Base-by-base conservation (phyloP, 1,140 invertebrate genomes). In the Halesus radiatus region DNA sequence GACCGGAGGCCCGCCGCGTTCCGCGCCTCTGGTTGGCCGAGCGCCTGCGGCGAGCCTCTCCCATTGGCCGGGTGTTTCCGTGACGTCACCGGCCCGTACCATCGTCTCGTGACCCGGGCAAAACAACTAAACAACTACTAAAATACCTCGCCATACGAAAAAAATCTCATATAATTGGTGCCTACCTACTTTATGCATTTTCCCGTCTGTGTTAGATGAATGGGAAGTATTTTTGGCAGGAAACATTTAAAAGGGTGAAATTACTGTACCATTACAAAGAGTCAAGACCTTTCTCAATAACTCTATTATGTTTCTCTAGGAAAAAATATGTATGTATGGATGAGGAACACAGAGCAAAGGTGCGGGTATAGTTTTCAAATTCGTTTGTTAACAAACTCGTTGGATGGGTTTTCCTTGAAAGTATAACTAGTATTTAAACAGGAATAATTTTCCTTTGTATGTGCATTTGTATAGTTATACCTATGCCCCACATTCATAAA, bases 1-100 rank as follows among this genome's bases (percentile, higher is more conserved):
- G 29, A 50, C 15, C 13, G 52, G 70, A 29, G 70, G 70, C 70
- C 50, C 70, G 70, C 22, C 70, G 70, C 70, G 50, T 56, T 56
- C n/a, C 50, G 20, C 45, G 18, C 15, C 20, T n/a, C 13, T 56
- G 50, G 29, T 54, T 74, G 50, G 70, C 23, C 22, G 70, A n/a
- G 50, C 15, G n/a, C 18, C 20, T 15, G 52, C 3, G 8, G 16
- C 10, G 22, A 3, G 13, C 1, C 7, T 15, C 22, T 50, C n/a
- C 37, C 66, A 70, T 70, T 70, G 66, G 66, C 18, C 22, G 32
- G 37, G 37, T 3, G 7, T 37, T 18, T n/a, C 29, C 5, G 8
- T 70, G 37, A 70, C 66, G 66, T 70, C 66, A 70, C 66, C n/a
- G 5, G n/a, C 4, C 66, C 66, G 13, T 8, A 13, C 5, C 5